phyloP scores from a whole-genome alignment of 2,113 vertebrate species.

The Excalfactoria chinensis region DNA sequence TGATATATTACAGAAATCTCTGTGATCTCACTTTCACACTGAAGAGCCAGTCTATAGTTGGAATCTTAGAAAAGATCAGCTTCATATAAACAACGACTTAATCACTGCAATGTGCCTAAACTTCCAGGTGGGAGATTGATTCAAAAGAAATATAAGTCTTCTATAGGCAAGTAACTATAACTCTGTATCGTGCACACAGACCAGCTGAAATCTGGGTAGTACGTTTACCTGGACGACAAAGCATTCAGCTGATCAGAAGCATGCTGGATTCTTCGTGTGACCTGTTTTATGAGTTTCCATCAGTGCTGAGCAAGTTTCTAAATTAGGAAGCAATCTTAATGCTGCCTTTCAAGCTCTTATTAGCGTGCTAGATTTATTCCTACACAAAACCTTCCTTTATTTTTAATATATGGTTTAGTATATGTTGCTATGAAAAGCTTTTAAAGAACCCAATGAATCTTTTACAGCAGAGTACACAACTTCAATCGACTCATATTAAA shows the following conservation, averaged over 20 bases:
- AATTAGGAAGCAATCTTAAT: slow-evolving; percentile 35
- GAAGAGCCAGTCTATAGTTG: neutral
- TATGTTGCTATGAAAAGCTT: slow-evolving; percentile 72
- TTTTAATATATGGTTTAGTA: slow-evolving; percentile 69
- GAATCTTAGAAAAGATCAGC: accelerated
- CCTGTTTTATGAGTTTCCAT: slow-evolving; percentile 8
- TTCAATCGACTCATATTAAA: slow-evolving; percentile 74
- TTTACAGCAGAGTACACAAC: slow-evolving; percentile 24
- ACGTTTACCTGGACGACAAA: neutral
- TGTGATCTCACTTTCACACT: neutral
- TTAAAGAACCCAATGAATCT: slow-evolving; percentile 74
- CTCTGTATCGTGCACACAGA: neutral
- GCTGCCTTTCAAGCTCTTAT: slow-evolving; percentile 60
- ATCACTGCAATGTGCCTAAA: neutral
- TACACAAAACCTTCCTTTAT: slow-evolving; percentile 54
- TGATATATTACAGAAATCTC: accelerated
- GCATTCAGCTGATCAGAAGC: neutral
- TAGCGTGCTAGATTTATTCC: slow-evolving; percentile 65
- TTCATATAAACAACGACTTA: accelerated
- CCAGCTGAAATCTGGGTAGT: neutral
- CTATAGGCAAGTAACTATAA: neutral
- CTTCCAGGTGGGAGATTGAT: neutral
- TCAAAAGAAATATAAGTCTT: neutral
- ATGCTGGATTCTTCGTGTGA: neutral
- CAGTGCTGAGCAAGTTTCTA: slow-evolving; percentile 33